These are phyloP conservation scores for Todiramphus chloris DNA, from an alignment of 2,113 vertebrate species.

Conservation along the genomic window DNA sequence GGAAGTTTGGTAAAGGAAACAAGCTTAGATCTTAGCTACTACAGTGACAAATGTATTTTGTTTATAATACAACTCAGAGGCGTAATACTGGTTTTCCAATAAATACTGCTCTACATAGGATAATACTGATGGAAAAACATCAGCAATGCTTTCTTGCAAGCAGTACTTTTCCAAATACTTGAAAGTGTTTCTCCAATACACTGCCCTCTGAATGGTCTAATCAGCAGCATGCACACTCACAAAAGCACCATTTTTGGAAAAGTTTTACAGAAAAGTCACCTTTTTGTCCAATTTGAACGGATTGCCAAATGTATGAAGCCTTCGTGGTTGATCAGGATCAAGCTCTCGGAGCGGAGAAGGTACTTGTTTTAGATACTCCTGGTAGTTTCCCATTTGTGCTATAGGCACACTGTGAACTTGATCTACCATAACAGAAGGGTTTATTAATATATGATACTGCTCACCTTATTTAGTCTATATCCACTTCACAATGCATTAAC, in stretches of 20 bases:
- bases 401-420: conserved; percentile 95
- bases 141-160: not conserved
- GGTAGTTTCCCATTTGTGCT: conserved; percentile 98
- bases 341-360: conserved; percentile 92
- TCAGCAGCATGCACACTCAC: accelerated
- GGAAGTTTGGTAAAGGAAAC: not conserved
- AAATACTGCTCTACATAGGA: not conserved
- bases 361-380: conserved; percentile 93
- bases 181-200: not conserved
- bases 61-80: not conserved
- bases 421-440: conserved; percentile 73
- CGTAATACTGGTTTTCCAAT: not conserved
- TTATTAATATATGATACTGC: not conserved
- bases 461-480: not conserved
- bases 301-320: conserved; percentile 96
- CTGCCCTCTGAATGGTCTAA: not conserved
- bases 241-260: not conserved
- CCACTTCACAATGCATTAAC: not conserved
- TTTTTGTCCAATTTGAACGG: conserved; percentile 99
- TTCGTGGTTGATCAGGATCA: conserved; percentile 95
- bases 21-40: not conserved
- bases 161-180: not conserved
- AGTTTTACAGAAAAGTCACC: conserved; percentile 66
- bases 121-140: not conserved
- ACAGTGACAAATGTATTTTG: not conserved